A percentile compares a stretch with the other conserved stretches of the same genome.
These are phyloP conservation scores for Cephus pygmeus DNA, from an alignment of 2,888 invertebrate species.

Conservation along the genomic window DNA sequence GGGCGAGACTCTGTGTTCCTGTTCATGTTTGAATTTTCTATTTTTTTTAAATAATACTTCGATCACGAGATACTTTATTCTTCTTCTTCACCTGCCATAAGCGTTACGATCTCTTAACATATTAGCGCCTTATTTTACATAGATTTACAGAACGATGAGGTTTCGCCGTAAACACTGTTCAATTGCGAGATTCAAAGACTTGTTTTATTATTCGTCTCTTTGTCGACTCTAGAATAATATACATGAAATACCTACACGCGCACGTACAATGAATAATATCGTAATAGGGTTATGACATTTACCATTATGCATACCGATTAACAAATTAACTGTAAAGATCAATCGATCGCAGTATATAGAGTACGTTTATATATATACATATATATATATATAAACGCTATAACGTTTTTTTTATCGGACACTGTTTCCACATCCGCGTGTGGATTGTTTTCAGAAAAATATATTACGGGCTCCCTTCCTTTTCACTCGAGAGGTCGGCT, in stretches of 20 bases:
- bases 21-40: not conserved
- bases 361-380: not conserved
- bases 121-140: not conserved
- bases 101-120: conserved; percentile 1
- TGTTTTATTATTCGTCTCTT: conserved; percentile 17
- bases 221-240: conserved; percentile 6
- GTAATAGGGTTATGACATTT: conserved; percentile 37
- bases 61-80: not conserved
- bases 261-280: conserved; percentile 43
- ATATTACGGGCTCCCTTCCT: not conserved
- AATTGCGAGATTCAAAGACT: conserved; percentile 44
- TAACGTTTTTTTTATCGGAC: not conserved
- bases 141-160: conserved; percentile 8
- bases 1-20: not conserved
- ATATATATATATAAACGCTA: not conserved
- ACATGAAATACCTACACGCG: conserved; percentile 23
- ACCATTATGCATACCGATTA: conserved; percentile 24
- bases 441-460: not conserved
- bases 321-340: conserved; percentile 1
- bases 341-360: conserved; percentile 1
- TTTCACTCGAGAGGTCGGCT: not conserved
- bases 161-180: conserved; percentile 32
- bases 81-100: not conserved
- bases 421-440: not conserved
- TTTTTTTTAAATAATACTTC: not conserved